Percentiles rank a stretch among this genome's conserved stretches.
Evolutionary conservation across 2,113 vertebrate species (phyloP).

Genomic region (Neodontobutis hainanensis): DNA sequence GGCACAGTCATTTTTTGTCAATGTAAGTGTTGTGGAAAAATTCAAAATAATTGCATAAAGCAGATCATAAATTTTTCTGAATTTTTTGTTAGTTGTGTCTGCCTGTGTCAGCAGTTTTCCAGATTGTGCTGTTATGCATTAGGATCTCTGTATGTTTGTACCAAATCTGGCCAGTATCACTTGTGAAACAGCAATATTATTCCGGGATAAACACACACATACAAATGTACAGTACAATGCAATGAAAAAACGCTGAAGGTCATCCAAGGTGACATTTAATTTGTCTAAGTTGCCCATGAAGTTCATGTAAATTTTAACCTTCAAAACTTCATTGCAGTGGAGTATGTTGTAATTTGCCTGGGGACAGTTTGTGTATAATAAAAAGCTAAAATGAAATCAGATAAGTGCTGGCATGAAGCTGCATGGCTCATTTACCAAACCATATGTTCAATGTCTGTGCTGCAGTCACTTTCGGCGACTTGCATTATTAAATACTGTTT

Average conservation of each 20-base stretch:
- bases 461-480: conserved; percentile 32
- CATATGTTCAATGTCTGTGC: conserved; percentile 26
- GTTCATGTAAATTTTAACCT: conserved; percentile 12
- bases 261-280: neutral
- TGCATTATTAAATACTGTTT: conserved; percentile 32
- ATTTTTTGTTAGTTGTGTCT: no score
- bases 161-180: no score
- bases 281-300: neutral
- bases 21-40: no score
- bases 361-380: conserved; percentile 22
- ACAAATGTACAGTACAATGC: no score
- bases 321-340: neutral
- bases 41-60: no score
- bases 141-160: no score
- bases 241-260: conserved; percentile 1
- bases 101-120: no score
- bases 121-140: no score
- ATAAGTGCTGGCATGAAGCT: conserved; percentile 32
- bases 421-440: conserved; percentile 19
- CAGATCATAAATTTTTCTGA: no score
- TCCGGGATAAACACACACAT: no score
- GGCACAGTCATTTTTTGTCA: no score
- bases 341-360: conserved; percentile 24
- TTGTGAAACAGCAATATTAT: no score
- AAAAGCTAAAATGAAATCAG: conserved; percentile 28